phyloP scores from a whole-genome alignment of 2,888 invertebrate genomes.

The Lissonota sp. region DNA sequence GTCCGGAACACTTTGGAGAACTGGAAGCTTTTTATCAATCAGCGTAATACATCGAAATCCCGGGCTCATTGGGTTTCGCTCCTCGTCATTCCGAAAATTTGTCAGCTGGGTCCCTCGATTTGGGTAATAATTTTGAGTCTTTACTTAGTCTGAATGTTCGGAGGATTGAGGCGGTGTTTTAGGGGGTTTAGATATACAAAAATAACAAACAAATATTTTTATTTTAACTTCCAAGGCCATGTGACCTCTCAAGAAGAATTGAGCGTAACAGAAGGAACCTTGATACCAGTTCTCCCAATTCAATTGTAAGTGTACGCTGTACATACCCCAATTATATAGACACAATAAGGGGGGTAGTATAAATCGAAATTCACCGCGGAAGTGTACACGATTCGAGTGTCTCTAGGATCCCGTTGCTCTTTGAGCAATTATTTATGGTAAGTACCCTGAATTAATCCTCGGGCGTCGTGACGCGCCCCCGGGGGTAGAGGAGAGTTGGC shows the following conservation, averaged over 20 bases:
- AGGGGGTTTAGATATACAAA: too few relatives aligned
- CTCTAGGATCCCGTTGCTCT: constrained; percentile 59
- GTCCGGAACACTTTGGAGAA: constrained; percentile 4
- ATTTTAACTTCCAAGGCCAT: too few relatives aligned
- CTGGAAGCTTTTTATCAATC: constrained; percentile 40
- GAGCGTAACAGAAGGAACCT: too few relatives aligned
- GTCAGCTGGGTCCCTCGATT: neutral
- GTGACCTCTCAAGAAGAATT: too few relatives aligned
- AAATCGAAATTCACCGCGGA: neutral
- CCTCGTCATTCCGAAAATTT: neutral
- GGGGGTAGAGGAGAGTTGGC: constrained; percentile 62
- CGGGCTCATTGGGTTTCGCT: constrained; percentile 6
- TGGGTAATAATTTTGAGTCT: too few relatives aligned
- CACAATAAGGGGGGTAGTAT: neutral
- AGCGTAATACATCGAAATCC: constrained; percentile 24
- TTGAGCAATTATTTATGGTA: constrained; percentile 73
- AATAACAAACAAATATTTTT: too few relatives aligned
- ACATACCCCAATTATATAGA: neutral
- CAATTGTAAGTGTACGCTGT: too few relatives aligned
- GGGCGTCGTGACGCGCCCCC: constrained; percentile 44
- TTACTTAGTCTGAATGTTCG: too few relatives aligned
- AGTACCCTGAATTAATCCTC: constrained; percentile 71
- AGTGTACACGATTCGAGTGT: constrained; percentile 29
- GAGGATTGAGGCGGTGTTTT: too few relatives aligned
- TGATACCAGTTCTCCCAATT: too few relatives aligned